Percentiles rank a stretch among this genome's conserved stretches.
Evolutionary conservation across 2,113 vertebrate species (phyloP).

Genomic region (Psittacara wagleri): DNA sequence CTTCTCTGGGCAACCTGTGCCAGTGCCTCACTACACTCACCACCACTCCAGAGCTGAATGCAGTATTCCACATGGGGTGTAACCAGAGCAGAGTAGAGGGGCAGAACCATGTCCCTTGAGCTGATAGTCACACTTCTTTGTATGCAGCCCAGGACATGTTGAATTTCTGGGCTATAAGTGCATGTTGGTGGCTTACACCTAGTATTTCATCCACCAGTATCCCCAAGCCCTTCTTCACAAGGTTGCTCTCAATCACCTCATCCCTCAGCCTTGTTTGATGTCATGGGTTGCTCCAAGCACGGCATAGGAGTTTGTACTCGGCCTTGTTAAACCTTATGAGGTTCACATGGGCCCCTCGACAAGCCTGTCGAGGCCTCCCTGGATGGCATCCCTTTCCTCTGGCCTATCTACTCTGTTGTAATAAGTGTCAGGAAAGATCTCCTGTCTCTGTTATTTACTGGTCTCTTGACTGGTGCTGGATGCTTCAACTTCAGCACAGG

Average conservation of each 20-base stretch:
- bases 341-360: not conserved
- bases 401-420: too few relatives aligned
- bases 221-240: not conserved
- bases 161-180: not conserved
- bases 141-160: not conserved
- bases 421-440: not conserved
- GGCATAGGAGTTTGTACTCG: not conserved
- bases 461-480: not conserved
- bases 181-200: not conserved
- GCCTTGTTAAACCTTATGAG: not conserved
- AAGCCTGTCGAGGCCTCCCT: not conserved
- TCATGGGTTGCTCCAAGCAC: rapidly evolving
- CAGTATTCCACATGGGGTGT: not conserved
- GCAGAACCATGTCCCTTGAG: not conserved
- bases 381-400: not conserved
- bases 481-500: not conserved
- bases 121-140: rapidly evolving
- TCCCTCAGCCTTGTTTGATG: not conserved
- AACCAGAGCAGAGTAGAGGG: not conserved
- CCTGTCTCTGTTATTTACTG: not conserved
- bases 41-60: not conserved
- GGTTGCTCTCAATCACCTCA: not conserved
- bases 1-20: not conserved
- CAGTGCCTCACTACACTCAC: not conserved
- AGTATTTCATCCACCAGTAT: not conserved